Evolutionary conservation across 1,140 invertebrate genomes (phyloP), one percentile per base, ranked within the genome.

Genomic region (Anthonomus grandis): DNA sequence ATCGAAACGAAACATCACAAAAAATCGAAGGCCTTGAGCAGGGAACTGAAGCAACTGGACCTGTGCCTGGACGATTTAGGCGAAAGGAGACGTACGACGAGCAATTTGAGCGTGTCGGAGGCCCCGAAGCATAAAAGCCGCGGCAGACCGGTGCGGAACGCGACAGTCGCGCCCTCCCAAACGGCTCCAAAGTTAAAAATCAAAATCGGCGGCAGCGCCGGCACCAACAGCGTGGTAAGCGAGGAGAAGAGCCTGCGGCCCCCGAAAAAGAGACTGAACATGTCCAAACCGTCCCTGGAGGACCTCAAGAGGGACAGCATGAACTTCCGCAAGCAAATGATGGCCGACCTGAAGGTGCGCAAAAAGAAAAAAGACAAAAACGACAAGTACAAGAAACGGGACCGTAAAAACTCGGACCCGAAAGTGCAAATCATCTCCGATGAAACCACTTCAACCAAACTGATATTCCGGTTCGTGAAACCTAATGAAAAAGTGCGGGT

Each of bases 281-380:
- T 53, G 3, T 41, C 49, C 4, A 59, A 59, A 52, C 86, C 86
- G 0, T 83, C 78, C 48, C 84, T 86, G 64, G 88, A 89, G 70
- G 89, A 92, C 59, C 72, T 92, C 4, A 85, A 83, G 54, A 79
- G 87, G 4, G 89, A 93, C 62, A 91, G 86, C 59, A 92, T 94
- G 89, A 91, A 91, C 66, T 93, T 83, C 71, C 78, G 91, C n/a
- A 81, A 85, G 39, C 84, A 83, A 78, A 86, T 88, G 8, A 86
- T 86, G 64, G 92, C 91, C 63, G 83, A 85, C 44, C 80, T 83
- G 64, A 83, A 82, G 82, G 75, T 78, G 50, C 82, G 83, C 51
- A 76, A 79, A 10, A 83, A 81, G 59, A 83, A 82, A 60, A 79
- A 75, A 53, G 76, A 84, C 38, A 86, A 82, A 59, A 81, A 78